phyloP scores from a whole-genome alignment of 2,888 invertebrate species.

The Calameuta pallipes region DNA sequence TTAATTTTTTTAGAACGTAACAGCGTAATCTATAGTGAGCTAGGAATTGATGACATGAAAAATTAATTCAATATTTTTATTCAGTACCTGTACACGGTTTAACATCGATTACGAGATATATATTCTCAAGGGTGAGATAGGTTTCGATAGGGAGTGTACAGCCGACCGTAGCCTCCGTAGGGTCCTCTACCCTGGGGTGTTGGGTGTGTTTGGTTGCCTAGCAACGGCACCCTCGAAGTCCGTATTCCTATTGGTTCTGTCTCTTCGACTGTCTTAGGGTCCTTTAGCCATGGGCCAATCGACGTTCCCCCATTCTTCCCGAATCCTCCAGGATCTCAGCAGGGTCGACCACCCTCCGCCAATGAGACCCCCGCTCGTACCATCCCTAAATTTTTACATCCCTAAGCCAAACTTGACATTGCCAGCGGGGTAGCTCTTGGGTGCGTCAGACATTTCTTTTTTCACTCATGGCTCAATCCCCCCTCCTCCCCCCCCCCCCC shows the following conservation, averaged over 20 bases:
- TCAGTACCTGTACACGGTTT: not conserved
- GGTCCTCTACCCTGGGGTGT: slow-evolving; percentile 49
- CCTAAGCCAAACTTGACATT: slow-evolving; percentile 4
- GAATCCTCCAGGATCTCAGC: slow-evolving; percentile 1
- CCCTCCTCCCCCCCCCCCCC: not conserved
- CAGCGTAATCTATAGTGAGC: not conserved
- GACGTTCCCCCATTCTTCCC: slow-evolving; percentile 1
- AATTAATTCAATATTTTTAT: not conserved
- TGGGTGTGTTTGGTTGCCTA: slow-evolving; percentile 62
- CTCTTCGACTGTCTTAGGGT: slow-evolving; percentile 29
- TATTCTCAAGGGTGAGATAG: slow-evolving; percentile 39
- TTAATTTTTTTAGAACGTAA: not conserved
- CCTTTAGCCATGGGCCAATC: slow-evolving; percentile 7
- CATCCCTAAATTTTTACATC: not conserved
- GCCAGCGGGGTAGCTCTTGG: not conserved
- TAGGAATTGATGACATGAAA: not conserved
- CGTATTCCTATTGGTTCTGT: slow-evolving; percentile 58
- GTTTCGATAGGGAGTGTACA: slow-evolving; percentile 43
- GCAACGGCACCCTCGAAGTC: slow-evolving; percentile 61
- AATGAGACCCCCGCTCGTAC: slow-evolving; percentile 15
- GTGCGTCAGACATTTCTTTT: slow-evolving; percentile 5
- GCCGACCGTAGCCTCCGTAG: slow-evolving; percentile 40
- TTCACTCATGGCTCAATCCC: not conserved
- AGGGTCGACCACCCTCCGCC: slow-evolving; percentile 11
- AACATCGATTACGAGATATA: not conserved